Base-by-base conservation (phyloP, 2,888 invertebrate genomes). In the Epistrophe eligans region DNA sequence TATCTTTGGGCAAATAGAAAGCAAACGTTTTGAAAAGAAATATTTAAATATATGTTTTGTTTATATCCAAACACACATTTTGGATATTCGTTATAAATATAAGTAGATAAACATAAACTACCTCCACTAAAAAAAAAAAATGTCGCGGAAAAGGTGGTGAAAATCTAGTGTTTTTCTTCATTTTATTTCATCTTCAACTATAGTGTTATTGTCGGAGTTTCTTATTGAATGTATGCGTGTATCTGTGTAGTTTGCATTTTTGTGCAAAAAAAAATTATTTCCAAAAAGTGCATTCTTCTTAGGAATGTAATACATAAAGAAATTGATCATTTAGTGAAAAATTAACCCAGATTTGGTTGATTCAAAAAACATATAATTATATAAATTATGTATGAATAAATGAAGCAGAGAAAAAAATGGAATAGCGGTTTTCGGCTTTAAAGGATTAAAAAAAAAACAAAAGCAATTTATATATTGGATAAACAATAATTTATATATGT, bases 221-320 rank as follows among this genome's bases (percentile, higher is more conserved):
- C 3, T 5, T 45, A n/a, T 66, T 6, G 5, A 43, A 5, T 32
- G 64, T 66, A n/a, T 66, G 24, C 24, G 19, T 55, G 28, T 52
- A 17, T 70, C 28, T 74, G 28, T 58, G 38, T 58, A 38, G 15
- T 70, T 82, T 83, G 85, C 73, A 74, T 71, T 71, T 64, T 74
- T 87, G 77, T 73, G 11, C 11, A 79, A 82, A 67, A 9, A 35
- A 67, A 76, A 82, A 72, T 9, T 76, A 66, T 70, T 85, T 66
- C 43, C 67, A 82, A 77, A 52, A 71, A 85, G 73, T 79, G 82
- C 82, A 85, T 79, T 87, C 77, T 79, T 79, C 40, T 74, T 66
- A 70, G 77, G 70, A 85, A 81, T 81, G 73, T 50, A 62, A 70
- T 50, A 40, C 38, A 62, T 77, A 81, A 43, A 77, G 73, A 76